Base-by-base conservation (phyloP, 2,888 invertebrate species). In the Hirtodrosophila trivittata region DNA sequence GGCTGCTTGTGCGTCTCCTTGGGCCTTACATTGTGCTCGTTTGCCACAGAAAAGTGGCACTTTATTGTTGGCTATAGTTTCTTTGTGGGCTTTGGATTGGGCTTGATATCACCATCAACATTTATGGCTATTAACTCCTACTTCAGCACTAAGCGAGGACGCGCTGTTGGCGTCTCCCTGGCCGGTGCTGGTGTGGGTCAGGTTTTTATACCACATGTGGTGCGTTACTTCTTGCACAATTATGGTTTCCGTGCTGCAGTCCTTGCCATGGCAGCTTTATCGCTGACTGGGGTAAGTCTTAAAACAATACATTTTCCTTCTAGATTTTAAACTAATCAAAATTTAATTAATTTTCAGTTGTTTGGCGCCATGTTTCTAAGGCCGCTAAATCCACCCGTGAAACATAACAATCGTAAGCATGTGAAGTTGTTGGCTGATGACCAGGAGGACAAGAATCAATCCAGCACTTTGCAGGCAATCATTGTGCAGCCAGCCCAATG, bases 101-200 rank as follows among this genome's bases (percentile, higher is more conserved):
- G 95, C 21, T 92, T 95, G 60, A 93, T 95, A 68, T 93, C 94
- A 66, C 94, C 95, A 38, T 93, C 94, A 1, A 93, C 94, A 25
- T 95, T 95, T 89, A 93, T 95, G 78, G 93, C 94, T 25, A 93
- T 95, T 63, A 94, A 94, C 88, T 92, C 93, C 16, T 95, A 95
- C 89, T 95, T 95, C 86, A 93, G 92, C 57, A 91, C 92, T 55
- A 93, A 92, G 86, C 93, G 94, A 75, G 94, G 94, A 62, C 92
- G 94, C 33, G 95, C 95, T n/a, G 94, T 95, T 51, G 95, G 95
- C 1, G 91, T 95, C 25, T 93, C 95, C 0, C 93, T 95, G 91
- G 94, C 94, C 18, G 95, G 95, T 54, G 95, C 95, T 66, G 95
- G 95, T 60, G 89, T 95, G 18, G 95, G 95, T 1, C 95, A 95